Conservation (phyloP, 2,113 vertebrate genomes). For the Pelmatolapia mariae region DNA sequence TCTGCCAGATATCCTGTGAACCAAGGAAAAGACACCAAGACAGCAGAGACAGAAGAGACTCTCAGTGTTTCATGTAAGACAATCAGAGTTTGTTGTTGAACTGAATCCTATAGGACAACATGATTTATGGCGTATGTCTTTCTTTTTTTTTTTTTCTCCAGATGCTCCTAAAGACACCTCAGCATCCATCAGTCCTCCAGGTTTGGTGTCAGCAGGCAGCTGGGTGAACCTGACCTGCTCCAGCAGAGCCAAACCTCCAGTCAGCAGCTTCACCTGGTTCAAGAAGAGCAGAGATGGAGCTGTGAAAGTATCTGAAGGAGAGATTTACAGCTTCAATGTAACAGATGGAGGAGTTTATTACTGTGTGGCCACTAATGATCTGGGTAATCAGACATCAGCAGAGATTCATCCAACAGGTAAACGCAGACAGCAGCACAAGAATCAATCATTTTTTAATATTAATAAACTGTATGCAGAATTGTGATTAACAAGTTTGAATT, state of each 20-base stretch:
- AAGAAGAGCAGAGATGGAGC: neutral
- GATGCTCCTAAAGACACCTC: neutral
- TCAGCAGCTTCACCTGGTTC: neutral
- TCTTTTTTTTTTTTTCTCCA: no score
- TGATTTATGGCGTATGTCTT: neutral
- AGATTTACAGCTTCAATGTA: neutral
- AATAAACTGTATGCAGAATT: neutral
- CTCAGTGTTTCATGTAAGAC: neutral
- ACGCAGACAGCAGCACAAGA: neutral
- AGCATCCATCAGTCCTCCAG: neutral
- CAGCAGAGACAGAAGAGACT: neutral
- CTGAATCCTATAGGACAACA: no score
- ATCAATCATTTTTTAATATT: neutral
- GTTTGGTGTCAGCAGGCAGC: neutral
- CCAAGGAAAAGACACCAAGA: accelerated
- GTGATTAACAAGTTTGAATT: neutral
- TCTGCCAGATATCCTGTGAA: neutral
- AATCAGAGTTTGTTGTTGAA: accelerated
- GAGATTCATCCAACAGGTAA: neutral
- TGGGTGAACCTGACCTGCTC: neutral
- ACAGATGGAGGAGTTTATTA: neutral
- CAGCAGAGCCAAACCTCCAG: neutral
- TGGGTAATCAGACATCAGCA: neutral
- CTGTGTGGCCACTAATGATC: neutral
- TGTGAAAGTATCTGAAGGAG: neutral